Evolutionary conservation across 2,888 invertebrate genomes (phyloP).

Genomic region (Platycheirus albimanus): DNA sequence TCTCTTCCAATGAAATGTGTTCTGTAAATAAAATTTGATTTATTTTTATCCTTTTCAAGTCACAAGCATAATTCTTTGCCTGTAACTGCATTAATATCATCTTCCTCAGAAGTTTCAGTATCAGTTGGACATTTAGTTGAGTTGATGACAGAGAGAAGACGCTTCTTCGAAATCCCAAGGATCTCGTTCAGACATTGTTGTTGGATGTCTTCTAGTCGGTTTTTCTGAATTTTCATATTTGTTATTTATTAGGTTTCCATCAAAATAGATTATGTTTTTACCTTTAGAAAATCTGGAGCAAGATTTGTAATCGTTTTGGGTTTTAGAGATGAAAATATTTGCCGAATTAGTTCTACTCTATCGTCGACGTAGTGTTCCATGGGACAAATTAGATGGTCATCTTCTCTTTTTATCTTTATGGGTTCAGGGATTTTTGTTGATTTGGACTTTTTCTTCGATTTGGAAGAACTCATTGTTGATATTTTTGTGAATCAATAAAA

Average conservation of each 20-base stretch:
- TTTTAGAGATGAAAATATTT: constrained; percentile 85
- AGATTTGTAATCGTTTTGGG: constrained; percentile 84
- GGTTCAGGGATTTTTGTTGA: constrained; percentile 79
- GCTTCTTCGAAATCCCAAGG: constrained; percentile 86
- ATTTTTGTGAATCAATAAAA: background rate
- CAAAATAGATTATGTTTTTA: constrained; percentile 49
- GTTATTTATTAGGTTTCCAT: background rate
- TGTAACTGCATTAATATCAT: constrained; percentile 80
- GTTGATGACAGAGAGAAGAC: constrained; percentile 84
- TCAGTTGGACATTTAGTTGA: constrained; percentile 81
- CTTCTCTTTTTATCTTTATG: constrained; percentile 80
- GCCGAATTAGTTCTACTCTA: constrained; percentile 85
- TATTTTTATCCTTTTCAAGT: too few relatives aligned
- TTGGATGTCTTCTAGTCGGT: constrained; percentile 83
- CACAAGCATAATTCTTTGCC: constrained; percentile 75
- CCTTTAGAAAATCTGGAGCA: constrained; percentile 84
- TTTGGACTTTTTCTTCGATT: constrained; percentile 77
- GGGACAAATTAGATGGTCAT: constrained; percentile 83
- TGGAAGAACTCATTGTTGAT: constrained; percentile 61
- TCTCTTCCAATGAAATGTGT: constrained; percentile 86
- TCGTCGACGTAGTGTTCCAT: constrained; percentile 85
- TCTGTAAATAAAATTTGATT: constrained; percentile 79
- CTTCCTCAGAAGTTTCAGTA: constrained; percentile 82
- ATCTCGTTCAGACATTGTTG: constrained; percentile 86
- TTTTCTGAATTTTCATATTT: constrained; percentile 75